phyloP scores from a whole-genome alignment of 2,797 vertebrate genomes.

The Siniperca scherzeri region DNA sequence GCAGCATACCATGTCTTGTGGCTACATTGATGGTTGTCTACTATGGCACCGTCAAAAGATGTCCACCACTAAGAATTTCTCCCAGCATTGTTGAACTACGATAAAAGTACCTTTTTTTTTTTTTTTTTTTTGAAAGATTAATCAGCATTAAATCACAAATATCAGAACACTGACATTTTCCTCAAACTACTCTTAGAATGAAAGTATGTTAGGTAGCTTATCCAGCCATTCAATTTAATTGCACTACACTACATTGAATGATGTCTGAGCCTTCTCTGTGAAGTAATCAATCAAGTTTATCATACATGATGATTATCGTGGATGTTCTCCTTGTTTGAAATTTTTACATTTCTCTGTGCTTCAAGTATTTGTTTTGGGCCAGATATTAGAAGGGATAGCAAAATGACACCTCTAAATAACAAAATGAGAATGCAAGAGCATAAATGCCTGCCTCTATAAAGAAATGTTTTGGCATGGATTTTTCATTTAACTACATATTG shows the following conservation, averaged over 20 bases:
- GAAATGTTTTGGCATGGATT: not conserved
- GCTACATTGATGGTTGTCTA: not conserved
- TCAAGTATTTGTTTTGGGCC: not conserved
- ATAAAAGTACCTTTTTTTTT: not conserved
- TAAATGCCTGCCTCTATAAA: not conserved
- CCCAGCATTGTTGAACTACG: not conserved
- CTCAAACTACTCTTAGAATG: not conserved
- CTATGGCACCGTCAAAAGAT: not conserved
- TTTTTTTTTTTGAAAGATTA: not conserved
- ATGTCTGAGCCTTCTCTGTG: not conserved
- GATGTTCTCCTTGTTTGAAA: not conserved
- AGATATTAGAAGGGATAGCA: not conserved
- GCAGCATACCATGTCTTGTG: not conserved
- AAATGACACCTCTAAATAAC: not conserved
- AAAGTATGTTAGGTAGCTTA: not conserved
- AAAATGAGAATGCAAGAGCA: not conserved
- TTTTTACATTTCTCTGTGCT: not conserved
- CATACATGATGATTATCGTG: not conserved
- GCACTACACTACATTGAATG: not conserved
- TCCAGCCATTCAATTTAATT: not conserved
- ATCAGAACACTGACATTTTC: not conserved
- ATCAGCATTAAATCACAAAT: conserved; percentile 2
- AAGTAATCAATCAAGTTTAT: too few species aligned
- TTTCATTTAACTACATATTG: not conserved
- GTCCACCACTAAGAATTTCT: not conserved